phyloP scores from a whole-genome alignment of 2,888 invertebrate species.

The Eutolmus rufibarbis region DNA sequence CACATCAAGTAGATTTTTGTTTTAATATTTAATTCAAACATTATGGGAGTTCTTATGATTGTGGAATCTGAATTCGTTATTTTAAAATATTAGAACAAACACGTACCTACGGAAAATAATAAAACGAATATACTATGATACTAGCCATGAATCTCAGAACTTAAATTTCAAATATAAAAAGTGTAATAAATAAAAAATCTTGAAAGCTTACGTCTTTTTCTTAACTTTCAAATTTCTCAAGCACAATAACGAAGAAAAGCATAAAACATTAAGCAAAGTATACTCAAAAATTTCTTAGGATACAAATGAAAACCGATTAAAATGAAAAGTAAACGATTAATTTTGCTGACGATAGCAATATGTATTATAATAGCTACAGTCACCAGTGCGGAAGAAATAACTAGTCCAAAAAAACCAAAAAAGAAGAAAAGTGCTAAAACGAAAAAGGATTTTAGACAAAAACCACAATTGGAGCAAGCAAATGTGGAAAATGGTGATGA shows the following conservation, averaged over 20 bases:
- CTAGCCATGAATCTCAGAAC: no score
- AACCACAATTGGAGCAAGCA: conserved; percentile 44
- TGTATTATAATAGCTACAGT: conserved; percentile 36
- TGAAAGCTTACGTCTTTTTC: background rate
- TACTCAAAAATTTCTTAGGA: background rate
- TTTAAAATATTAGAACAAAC: no score
- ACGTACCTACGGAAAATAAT: no score
- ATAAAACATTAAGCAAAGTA: background rate
- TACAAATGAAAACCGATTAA: background rate
- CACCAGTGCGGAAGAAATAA: conserved; percentile 28
- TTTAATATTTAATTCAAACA: no score
- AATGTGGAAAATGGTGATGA: conserved; percentile 40
- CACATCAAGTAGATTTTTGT: no score
- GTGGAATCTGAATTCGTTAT: no score
- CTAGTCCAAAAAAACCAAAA: conserved; percentile 16
- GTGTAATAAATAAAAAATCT: no score
- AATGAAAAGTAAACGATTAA: conserved; percentile 41
- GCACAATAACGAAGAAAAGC: background rate
- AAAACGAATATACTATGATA: no score
- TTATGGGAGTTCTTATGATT: no score
- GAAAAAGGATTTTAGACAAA: conserved; percentile 34
- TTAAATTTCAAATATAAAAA: no score
- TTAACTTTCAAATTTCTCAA: background rate
- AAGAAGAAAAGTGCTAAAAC: conserved; percentile 24
- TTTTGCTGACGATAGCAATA: conserved; percentile 38